These are phyloP conservation scores for Scytalopus superciliaris DNA, from an alignment of 2,113 vertebrate species.

Conservation along the genomic window DNA sequence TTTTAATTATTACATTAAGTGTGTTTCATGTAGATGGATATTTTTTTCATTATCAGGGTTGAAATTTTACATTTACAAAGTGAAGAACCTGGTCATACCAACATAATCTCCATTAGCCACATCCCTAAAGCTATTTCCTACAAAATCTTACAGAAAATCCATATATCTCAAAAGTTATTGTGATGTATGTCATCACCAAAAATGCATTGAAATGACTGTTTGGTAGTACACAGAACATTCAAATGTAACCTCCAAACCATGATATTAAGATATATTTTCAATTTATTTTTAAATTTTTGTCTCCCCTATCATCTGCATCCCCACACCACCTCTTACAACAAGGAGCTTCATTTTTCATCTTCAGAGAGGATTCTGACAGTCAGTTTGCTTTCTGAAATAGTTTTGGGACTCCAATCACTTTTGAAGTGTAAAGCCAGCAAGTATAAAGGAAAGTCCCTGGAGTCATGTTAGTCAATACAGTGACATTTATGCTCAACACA, in stretches of 20 bases:
- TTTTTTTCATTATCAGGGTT: neutral
- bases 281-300: neutral
- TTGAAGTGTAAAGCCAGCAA: constrained; percentile 27
- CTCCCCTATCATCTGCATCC: neutral
- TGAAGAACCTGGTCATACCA: neutral
- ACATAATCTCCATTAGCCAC: neutral
- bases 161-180: neutral
- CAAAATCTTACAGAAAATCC: neutral
- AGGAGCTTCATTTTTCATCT: neutral
- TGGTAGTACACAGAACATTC: neutral
- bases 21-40: neutral
- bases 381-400: neutral
- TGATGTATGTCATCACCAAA: neutral
- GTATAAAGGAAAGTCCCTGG: neutral
- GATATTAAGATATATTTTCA: neutral
- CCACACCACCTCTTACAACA: neutral
- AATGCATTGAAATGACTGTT: neutral
- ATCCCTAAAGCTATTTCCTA: neutral
- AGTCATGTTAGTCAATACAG: neutral
- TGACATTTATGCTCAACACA: neutral
- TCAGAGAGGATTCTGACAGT: neutral
- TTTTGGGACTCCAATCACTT: neutral
- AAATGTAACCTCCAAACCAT: neutral
- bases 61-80: neutral
- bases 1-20: neutral